phyloP scores from a whole-genome alignment of 2,888 invertebrate genomes.

The Piscicola geometra region DNA sequence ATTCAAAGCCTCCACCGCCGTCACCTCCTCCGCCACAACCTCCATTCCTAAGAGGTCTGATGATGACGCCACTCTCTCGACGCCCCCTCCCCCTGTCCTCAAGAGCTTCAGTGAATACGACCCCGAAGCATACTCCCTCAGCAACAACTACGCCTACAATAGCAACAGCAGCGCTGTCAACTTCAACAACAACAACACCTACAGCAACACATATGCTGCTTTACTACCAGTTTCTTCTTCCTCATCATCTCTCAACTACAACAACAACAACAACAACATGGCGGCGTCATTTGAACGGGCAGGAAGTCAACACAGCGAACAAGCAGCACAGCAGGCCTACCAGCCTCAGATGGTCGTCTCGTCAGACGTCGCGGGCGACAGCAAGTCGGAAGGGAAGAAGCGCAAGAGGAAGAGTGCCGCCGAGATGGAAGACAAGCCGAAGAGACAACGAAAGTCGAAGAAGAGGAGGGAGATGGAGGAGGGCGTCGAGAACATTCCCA shows the following conservation, averaged over 20 bases:
- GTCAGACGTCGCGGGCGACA: not conserved
- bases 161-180: not conserved
- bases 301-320: not conserved
- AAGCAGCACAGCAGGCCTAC: not conserved
- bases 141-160: not conserved
- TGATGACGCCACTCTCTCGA: constrained; percentile 32
- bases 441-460: constrained; percentile 33
- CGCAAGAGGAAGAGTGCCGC: constrained; percentile 12
- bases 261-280: constrained; percentile 5
- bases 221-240: not conserved
- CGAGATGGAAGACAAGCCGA: constrained; percentile 25
- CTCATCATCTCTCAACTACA: constrained; percentile 17
- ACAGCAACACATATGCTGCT: not conserved
- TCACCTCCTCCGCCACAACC: not conserved
- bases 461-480: constrained; percentile 28
- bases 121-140: constrained; percentile 7
- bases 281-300: not conserved
- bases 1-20: not conserved
- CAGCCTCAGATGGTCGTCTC: constrained; percentile 10
- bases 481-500: constrained; percentile 31
- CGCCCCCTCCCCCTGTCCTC: constrained; percentile 33
- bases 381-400: constrained; percentile 18
- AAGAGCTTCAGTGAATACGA: constrained; percentile 24
- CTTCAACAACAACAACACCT: not conserved
- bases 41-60: not conserved